Evolutionary conservation across 2,797 vertebrate genomes (phyloP).

Genomic region (Pachyuromys duprasi): DNA sequence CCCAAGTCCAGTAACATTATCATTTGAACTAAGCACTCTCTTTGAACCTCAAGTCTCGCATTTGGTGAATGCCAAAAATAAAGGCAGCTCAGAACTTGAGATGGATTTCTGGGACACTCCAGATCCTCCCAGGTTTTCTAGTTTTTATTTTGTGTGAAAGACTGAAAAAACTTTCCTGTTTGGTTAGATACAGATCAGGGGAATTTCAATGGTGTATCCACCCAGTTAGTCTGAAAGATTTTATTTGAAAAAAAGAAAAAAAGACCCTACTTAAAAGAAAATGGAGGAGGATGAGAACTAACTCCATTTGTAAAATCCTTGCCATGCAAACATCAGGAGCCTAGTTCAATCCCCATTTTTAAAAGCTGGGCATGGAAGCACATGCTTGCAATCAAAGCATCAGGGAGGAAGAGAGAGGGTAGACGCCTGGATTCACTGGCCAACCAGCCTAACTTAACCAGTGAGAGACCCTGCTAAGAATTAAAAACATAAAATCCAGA

Average conservation of each 20-base stretch:
- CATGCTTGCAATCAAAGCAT: not conserved
- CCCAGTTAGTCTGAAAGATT: not conserved
- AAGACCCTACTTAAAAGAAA: slow-evolving; percentile 25
- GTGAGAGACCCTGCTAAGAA: not conserved
- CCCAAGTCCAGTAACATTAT: not conserved
- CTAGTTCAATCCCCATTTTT: too few relatives aligned
- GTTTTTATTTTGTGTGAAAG: not conserved
- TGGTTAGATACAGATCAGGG: not conserved
- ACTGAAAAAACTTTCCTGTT: not conserved
- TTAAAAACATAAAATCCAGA: not conserved
- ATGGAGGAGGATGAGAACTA: too few relatives aligned
- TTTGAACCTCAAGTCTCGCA: not conserved
- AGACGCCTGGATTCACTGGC: too few relatives aligned
- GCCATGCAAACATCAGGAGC: not conserved
- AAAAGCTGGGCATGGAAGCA: not conserved
- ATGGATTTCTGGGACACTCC: not conserved
- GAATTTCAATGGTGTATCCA: not conserved
- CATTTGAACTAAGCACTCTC: not conserved
- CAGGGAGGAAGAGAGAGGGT: not conserved
- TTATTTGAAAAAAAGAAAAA: slow-evolving; percentile 34
- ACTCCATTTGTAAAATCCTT: not conserved
- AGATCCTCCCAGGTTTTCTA: not conserved
- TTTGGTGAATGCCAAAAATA: not conserved
- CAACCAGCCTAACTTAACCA: not conserved
- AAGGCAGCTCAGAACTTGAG: not conserved